Conservation (phyloP, 2,797 vertebrate genomes). For the Squalus acanthias region DNA sequence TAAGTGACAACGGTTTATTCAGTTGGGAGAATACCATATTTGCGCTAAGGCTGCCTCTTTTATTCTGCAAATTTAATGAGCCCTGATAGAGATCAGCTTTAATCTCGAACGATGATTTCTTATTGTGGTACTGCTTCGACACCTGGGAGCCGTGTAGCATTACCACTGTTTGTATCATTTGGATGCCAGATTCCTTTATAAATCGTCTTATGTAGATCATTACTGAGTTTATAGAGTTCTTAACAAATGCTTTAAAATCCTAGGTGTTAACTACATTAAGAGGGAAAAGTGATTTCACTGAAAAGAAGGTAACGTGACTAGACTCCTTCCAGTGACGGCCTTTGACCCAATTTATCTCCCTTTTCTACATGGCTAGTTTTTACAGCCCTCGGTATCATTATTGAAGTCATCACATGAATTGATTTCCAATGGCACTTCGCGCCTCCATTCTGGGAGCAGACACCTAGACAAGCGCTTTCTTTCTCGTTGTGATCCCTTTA, state of each 20-base stretch:
- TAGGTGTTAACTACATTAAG: constrained; percentile 22
- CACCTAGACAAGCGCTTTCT: neutral
- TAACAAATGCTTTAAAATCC: neutral
- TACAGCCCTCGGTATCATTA: constrained; percentile 39
- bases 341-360: constrained; percentile 38
- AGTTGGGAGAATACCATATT: constrained; percentile 62
- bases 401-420: constrained; percentile 42
- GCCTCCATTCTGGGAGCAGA: constrained; percentile 37
- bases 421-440: constrained; percentile 41
- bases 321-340: constrained; percentile 18
- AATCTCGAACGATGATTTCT: constrained; percentile 23
- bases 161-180: neutral
- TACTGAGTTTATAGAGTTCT: constrained; percentile 2
- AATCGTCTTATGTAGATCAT: neutral
- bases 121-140: neutral
- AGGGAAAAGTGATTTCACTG: constrained; percentile 17
- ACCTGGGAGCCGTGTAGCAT: neutral
- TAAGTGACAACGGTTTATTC: constrained; percentile 72
- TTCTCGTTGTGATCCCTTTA: constrained; percentile 36
- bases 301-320: neutral
- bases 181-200: neutral
- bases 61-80: constrained; percentile 47
- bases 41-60: constrained; percentile 58
- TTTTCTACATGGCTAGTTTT: constrained; percentile 42
- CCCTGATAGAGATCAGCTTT: constrained; percentile 25